phyloP scores from a whole-genome alignment of 37 sponge, comb jelly and placozoan genomes.

The Ianthella basta region DNA sequence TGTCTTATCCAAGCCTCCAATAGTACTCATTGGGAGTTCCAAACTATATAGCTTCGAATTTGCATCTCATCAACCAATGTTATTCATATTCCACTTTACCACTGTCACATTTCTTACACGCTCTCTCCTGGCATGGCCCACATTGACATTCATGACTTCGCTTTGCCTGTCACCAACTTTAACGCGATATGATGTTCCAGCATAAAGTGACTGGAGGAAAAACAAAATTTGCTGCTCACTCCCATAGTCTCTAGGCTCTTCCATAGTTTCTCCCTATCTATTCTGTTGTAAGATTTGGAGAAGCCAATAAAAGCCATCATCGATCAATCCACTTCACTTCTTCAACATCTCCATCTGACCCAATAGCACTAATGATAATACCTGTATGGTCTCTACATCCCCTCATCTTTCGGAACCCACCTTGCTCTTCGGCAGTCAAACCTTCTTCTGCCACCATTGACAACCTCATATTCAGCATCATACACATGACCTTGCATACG shows the following conservation, averaged over 20 bases:
- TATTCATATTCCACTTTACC: too few species aligned
- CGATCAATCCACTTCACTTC: constrained; percentile 15
- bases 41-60: too few species aligned
- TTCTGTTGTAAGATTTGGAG: constrained; percentile 17
- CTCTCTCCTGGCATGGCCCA: too few species aligned
- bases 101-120: too few species aligned
- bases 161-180: too few species aligned
- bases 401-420: constrained; percentile 28
- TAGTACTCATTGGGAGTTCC: too few species aligned
- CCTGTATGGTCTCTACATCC: constrained; percentile 32
- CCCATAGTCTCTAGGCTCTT: too few species aligned
- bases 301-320: constrained; percentile 20
- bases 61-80: too few species aligned
- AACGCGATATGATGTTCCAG: constrained; percentile 8
- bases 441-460: constrained; percentile 27
- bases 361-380: constrained; percentile 31
- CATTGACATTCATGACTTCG: too few species aligned
- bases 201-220: constrained; percentile 18
- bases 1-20: too few species aligned
- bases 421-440: constrained; percentile 1
- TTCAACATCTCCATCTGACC: constrained; percentile 27
- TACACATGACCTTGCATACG: constrained; percentile 18
- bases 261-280: constrained; percentile 19
- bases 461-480: constrained; percentile 24
- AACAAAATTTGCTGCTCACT: constrained; percentile 5